Evolutionary conservation across 2,888 invertebrate species (phyloP), one percentile per base, ranked within the genome.

Genomic region (Caenorhabditis sp.): DNA sequence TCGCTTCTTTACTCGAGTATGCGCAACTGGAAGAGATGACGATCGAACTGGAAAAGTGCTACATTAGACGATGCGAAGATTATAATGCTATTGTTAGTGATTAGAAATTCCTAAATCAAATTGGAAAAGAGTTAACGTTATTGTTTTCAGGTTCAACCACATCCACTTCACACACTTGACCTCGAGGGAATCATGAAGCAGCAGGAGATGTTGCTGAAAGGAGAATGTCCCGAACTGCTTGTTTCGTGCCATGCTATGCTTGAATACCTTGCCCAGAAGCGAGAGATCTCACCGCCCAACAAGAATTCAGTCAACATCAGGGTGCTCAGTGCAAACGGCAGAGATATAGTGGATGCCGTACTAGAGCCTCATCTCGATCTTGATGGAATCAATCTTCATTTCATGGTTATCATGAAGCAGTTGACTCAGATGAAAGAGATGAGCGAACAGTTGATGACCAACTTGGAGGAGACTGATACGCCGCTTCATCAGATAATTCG

Each of bases 131-230:
- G 22, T 46, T 11, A 20, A 20, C 24, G 9, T n/a, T n/a, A n/a
- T n/a, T 45, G 30, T 30, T 5, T 59, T 46, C 35, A 59, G 70
- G 26, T 61, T 7, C 70, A 70, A 59, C 8, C 45, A 6, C 30
- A 43, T 1, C 70, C 70, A 15, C 8, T 7, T 4, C 35, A 59
- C 37, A 15, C 32, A 0, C 5, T 27, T n/a, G 70, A 70, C 27
- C 35, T 70, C 1, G n/a, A 7, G 3, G 59, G 52, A n/a, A 61
- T 70, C 26, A 6, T 27, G 7, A 70, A 70, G 17, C 70, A 70
- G 30, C 59, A 59, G 32, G 53, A 70, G 11, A 20, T 20, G 3
- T 27, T 70, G 37, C 37, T 17, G 22, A 53, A n/a, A 20, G 70
- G 70, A 26, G 5, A n/a, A 0, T 11, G 53, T n/a, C 70, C 70